Conservation (phyloP, 2,888 invertebrate genomes). For the Synergus gifuensis region DNA sequence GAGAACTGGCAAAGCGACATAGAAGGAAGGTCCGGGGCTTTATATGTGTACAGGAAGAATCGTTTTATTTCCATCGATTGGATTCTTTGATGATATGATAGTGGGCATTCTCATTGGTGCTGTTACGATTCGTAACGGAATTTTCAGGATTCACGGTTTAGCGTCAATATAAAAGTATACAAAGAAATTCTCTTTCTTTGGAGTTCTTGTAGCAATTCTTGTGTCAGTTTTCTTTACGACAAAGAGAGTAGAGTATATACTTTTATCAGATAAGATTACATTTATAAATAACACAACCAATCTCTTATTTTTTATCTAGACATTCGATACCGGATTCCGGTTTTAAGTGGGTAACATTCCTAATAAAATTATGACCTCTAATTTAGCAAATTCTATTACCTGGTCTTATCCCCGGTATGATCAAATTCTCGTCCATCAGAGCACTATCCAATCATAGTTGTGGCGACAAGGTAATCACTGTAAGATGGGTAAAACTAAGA, state of each 20-base stretch:
- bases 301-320: neutral
- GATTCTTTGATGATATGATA: slow-evolving; percentile 53
- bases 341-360: too few relatives aligned
- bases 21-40: slow-evolving; percentile 46
- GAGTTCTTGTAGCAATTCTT: too few relatives aligned
- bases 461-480: neutral
- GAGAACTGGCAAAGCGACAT: slow-evolving; percentile 51
- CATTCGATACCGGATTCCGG: neutral
- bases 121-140: neutral
- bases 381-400: slow-evolving; percentile 6
- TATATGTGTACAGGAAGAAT: slow-evolving; percentile 50
- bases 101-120: slow-evolving; percentile 2
- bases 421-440: slow-evolving; percentile 3
- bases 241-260: too few relatives aligned
- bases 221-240: too few relatives aligned
- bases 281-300: too few relatives aligned
- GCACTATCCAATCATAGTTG: slow-evolving; percentile 8
- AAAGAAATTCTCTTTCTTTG: neutral
- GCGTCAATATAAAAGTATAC: neutral
- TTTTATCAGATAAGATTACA: too few relatives aligned
- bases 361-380: neutral
- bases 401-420: neutral
- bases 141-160: neutral
- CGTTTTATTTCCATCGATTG: slow-evolving; percentile 52
- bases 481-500: neutral